Conservation (phyloP, 2,888 invertebrate species). For the Plagodis pulveraria region DNA sequence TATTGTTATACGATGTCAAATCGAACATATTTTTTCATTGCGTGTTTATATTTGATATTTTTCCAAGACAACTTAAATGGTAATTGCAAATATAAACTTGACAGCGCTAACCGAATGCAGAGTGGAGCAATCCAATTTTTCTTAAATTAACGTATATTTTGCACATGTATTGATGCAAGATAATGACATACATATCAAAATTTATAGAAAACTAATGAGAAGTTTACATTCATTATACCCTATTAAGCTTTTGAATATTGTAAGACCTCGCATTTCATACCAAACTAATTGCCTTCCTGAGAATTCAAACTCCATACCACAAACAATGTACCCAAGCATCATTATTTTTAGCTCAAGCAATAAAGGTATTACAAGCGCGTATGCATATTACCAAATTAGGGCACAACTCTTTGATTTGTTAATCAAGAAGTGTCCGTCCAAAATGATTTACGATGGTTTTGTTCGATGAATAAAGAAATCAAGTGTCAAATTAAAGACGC, state of each 20-base stretch:
- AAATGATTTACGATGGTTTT: slow-evolving; percentile 60
- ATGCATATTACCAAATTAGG: slow-evolving; percentile 13
- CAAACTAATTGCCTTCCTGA: not conserved
- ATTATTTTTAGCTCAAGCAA: slow-evolving; percentile 7
- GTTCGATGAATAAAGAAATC: slow-evolving; percentile 74
- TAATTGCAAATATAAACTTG: too few species aligned
- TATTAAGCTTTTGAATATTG: not conserved
- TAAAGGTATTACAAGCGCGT: slow-evolving; percentile 1
- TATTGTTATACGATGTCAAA: too few species aligned
- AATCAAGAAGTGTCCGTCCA: slow-evolving; percentile 33
- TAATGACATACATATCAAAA: too few species aligned
- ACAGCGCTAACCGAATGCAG: too few species aligned
- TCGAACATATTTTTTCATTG: too few species aligned
- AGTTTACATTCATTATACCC: too few species aligned
- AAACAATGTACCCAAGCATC: slow-evolving; percentile 1
- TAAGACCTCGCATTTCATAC: slow-evolving; percentile 1
- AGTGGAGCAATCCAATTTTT: too few species aligned
- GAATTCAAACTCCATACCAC: not conserved
- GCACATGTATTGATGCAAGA: too few species aligned
- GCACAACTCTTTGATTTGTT: slow-evolving; percentile 22
- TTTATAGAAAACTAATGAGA: too few species aligned
- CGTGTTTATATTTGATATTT: too few species aligned
- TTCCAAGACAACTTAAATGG: too few species aligned
- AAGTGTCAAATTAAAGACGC: slow-evolving; percentile 69
- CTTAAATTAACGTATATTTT: too few species aligned